A percentile compares a stretch with the other conserved stretches of the same genome.
Evolutionary conservation across 2,113 vertebrate species (phyloP).

Genomic region (Eira barbara): DNA sequence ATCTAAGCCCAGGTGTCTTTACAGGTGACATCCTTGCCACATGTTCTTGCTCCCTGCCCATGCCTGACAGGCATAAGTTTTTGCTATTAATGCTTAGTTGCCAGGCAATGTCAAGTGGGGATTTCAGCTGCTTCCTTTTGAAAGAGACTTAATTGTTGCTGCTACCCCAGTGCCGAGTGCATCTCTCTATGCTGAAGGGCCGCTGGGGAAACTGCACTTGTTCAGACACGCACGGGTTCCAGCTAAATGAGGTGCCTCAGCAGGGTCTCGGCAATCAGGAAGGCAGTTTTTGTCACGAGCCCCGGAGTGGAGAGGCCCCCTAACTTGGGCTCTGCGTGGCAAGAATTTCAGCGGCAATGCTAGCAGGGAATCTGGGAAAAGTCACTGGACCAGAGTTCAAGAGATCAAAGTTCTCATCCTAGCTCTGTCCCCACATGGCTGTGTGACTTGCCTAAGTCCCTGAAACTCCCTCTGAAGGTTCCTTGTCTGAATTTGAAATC

Average conservation of each 20-base stretch:
- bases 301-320: not conserved
- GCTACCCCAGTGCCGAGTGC: not conserved
- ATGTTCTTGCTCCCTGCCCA: not conserved
- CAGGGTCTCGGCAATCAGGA: not conserved
- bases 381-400: not conserved
- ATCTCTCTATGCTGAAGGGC: not conserved
- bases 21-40: not conserved
- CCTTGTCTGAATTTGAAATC: not conserved
- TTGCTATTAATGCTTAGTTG: not conserved
- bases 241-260: not conserved
- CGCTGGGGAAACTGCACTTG: not conserved
- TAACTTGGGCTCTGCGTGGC: no score
- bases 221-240: not conserved
- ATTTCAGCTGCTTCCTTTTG: not conserved
- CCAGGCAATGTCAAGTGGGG: not conserved
- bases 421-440: not conserved
- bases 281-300: not conserved
- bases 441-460: not conserved
- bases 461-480: not conserved
- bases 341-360: not conserved
- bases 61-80: not conserved
- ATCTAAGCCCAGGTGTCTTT: not conserved
- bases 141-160: not conserved
- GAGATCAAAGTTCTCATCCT: not conserved
- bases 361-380: not conserved